Evolutionary conservation across 2,797 vertebrate species (phyloP), one percentile per base, ranked within the genome.

Genomic region (Sciurus vulgaris): DNA sequence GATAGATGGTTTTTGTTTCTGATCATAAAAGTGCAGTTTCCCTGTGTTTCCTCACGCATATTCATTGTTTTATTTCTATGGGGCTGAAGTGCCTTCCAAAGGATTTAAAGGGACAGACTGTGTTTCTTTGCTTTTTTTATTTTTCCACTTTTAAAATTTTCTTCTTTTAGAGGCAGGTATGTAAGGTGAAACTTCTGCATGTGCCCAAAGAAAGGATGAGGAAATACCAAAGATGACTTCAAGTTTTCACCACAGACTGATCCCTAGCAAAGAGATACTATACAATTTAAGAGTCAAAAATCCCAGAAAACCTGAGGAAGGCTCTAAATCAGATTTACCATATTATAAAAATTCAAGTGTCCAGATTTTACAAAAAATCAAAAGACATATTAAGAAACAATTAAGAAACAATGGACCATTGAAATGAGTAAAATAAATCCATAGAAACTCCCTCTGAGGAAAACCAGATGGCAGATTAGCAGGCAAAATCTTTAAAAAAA

Each of bases 361-460:
- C n/a, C 54, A 87, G 33, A 65, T 88, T 88, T 54, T 47, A 86
- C 72, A 54, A 54, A 77, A 47, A 88, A 47, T 88, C 44, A 74
- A n/a, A 51, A 67, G 44, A 12, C n/a, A 81, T 49, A 38, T 26
- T 72, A 73, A 63, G 7, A 93, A 93, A 88, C 15, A 35, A 28
- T 67, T n/a, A n/a, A n/a, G n/a, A n/a, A n/a, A n/a, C n/a, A n/a
- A 54, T 81, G 20, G 10, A 41, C 63, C 30, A 93, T n/a, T 93
- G 30, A 65, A 24, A 73, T 47, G 22, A 73, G 73, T 14, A 51
- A 81, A 88, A 65, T 73, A 85, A 87, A 26, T 59, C 6, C 28
- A 17, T 24, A 59, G n/a, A 38, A 59, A 56, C 18, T 1, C 24
- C 77, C 56, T 33, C 33, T 78, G 13, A 79, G 13, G 12, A 79